Evolutionary conservation across 2,113 vertebrate genomes (phyloP).

Genomic region (Megaceryle maxima): DNA sequence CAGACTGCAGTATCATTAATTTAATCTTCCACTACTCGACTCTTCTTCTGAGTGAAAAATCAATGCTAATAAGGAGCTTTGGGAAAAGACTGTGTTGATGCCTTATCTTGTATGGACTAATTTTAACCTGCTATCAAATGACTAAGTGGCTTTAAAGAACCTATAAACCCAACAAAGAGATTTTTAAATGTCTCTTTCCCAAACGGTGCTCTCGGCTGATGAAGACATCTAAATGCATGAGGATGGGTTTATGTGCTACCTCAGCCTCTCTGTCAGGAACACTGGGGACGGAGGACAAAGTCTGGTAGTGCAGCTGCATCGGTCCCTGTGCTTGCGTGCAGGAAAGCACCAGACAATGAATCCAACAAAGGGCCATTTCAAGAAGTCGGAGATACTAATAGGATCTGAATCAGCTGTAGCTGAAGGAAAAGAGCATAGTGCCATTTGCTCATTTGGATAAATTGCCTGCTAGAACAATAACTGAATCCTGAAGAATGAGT

Average conservation of each 20-base stretch:
- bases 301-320: not conserved
- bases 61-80: conserved; percentile 62
- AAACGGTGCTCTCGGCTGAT: conserved; percentile 35
- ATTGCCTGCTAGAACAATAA: not conserved
- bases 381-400: not conserved
- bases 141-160: conserved; percentile 65
- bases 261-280: conserved; percentile 2
- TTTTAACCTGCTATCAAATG: conserved; percentile 58
- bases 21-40: conserved; percentile 9
- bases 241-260: conserved; percentile 38
- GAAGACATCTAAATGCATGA: conserved; percentile 72
- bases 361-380: not conserved
- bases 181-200: conserved; percentile 52
- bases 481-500: not conserved
- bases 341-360: not conserved
- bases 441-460: not conserved
- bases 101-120: conserved; percentile 50
- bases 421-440: not conserved
- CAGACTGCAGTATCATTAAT: not conserved
- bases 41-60: conserved; percentile 58
- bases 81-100: conserved; percentile 46
- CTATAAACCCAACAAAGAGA: conserved; percentile 48
- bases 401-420: not conserved
- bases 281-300: not conserved
- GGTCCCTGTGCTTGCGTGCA: accelerated